phyloP scores from a whole-genome alignment of 2,888 invertebrate species.

The Biston betularia region DNA sequence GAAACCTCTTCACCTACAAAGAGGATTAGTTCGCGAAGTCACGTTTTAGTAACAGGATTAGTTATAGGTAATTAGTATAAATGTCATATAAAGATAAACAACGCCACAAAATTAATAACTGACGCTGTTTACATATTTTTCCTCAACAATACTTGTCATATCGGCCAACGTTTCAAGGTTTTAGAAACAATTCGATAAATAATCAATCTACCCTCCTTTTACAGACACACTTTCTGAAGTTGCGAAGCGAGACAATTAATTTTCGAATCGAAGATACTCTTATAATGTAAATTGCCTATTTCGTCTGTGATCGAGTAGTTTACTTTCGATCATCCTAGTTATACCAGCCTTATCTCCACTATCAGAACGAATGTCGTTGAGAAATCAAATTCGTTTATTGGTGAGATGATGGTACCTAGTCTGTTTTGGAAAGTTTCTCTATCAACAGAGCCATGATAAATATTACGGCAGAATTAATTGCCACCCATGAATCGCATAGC shows the following conservation, averaged over 20 bases:
- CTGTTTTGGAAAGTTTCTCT: constrained; percentile 44
- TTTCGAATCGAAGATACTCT: constrained; percentile 23
- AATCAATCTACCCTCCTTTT: constrained; percentile 19
- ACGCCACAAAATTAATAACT: constrained; percentile 28
- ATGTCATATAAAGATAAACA: constrained; percentile 49
- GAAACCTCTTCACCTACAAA: constrained; percentile 56
- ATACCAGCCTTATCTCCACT: constrained; percentile 17
- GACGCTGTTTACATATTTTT: constrained; percentile 30
- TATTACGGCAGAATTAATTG: constrained; percentile 47
- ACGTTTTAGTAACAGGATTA: constrained; percentile 62
- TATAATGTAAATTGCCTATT: constrained; percentile 25
- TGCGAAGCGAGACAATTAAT: constrained; percentile 6
- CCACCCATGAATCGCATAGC: constrained; percentile 37
- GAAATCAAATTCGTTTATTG: constrained; percentile 33
- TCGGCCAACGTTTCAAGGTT: constrained; percentile 19
- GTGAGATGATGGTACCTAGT: constrained; percentile 28
- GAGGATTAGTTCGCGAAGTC: constrained; percentile 53
- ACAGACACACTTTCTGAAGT: neutral
- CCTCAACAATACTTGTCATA: constrained; percentile 11
- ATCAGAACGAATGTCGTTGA: constrained; percentile 29
- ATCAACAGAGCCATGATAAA: constrained; percentile 40
- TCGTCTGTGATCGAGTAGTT: constrained; percentile 38
- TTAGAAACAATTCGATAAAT: neutral
- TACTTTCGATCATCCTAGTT: constrained; percentile 40
- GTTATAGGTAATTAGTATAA: constrained; percentile 48